Base-by-base conservation (phyloP, 2,113 vertebrate genomes). In the Aspidoscelis tigris region DNA sequence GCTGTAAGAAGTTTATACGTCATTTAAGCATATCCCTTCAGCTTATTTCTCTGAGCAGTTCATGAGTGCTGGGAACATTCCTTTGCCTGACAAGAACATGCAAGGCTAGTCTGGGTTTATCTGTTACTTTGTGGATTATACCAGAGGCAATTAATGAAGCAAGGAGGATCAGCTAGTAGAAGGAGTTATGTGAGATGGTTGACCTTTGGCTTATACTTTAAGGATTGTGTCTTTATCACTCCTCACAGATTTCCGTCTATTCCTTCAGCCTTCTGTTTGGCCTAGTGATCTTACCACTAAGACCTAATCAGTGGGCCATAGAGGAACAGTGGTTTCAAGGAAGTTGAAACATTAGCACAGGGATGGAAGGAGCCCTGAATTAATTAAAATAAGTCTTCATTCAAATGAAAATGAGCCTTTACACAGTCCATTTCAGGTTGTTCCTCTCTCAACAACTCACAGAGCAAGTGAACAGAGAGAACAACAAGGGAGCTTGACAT, bases 121-220 rank as follows among this genome's bases (percentile, higher is more conserved):
- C 85, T 75, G 58, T 90, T 84, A 82, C 81, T 47, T 85, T 88
- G 89, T 86, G 83, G 76, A 88, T 89, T 88, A 84, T 78, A 87
- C 18, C 26, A 70, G 22, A 69, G 71, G 79, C 83, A 86, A 89
- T 83, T 90, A 91, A 76, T 64, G 74, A 70, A 78, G 81, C 58
- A 70, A 91, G 86, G 20, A 91, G 76, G 73, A 92, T 82, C 86
- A 83, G 18, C 47, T 87, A 82, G 68, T 84, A 24, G 24, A 84
- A 78, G 10, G 44, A 85, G 82, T 85, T 86, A 81, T 87, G 82
- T 75, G 75, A 81, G 7, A 22, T 50, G 55, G 55, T 71, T 91
- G 86, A 89, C 87, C 87, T 76, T 33, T 86, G 66, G 66, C 68
- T 83, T 82, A 80, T 78, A 26, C 87, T 93, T 87, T 0, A 0